These are phyloP conservation scores for Thereuonema tuberculata DNA, from an alignment of 1,140 invertebrate species.

Conservation along the genomic window DNA sequence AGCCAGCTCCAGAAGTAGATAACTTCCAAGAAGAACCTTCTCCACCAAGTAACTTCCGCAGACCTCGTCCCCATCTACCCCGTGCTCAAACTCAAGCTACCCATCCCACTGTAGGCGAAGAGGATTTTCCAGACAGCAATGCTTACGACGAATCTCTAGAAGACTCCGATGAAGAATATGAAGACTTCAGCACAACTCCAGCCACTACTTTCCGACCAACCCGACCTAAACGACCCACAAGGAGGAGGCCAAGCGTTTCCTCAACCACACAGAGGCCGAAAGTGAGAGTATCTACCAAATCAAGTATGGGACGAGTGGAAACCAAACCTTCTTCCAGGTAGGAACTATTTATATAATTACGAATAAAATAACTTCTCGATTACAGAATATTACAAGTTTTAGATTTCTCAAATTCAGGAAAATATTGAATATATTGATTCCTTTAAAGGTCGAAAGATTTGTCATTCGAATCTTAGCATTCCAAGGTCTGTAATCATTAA, in stretches of 20 bases:
- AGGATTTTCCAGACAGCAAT: background rate
- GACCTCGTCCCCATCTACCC: background rate
- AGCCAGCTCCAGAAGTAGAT: background rate
- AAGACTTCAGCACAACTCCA: background rate
- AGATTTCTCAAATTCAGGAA: too few relatives aligned
- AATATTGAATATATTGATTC: too few relatives aligned
- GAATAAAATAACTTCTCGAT: too few relatives aligned
- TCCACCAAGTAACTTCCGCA: background rate
- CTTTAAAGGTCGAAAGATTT: too few relatives aligned
- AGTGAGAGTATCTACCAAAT: too few relatives aligned
- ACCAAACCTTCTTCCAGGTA: too few relatives aligned
- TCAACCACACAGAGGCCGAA: background rate
- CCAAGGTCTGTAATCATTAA: too few relatives aligned
- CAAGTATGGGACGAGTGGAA: too few relatives aligned
- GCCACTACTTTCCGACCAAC: background rate
- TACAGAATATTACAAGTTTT: too few relatives aligned
- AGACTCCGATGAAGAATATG: background rate
- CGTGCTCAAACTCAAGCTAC: background rate
- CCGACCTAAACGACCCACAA: background rate
- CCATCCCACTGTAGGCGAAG: background rate
- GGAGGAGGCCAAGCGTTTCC: background rate
- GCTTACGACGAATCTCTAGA: background rate
- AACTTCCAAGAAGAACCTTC: background rate
- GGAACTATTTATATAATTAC: too few relatives aligned
- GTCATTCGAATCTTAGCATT: too few relatives aligned